Conservation (phyloP, 2,113 vertebrate genomes). For the Mus spicilegus region DNA sequence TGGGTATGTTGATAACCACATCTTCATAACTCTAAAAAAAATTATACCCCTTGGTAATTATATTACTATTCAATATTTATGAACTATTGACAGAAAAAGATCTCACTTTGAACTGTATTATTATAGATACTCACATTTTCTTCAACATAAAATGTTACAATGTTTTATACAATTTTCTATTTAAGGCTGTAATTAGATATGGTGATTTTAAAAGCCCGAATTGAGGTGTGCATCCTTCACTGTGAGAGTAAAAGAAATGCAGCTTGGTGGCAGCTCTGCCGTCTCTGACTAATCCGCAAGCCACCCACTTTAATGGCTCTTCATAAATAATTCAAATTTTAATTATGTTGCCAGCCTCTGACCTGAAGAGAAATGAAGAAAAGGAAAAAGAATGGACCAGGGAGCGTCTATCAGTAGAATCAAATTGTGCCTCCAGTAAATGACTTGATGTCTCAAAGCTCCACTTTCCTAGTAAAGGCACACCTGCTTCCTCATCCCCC, state of each 20-base stretch:
- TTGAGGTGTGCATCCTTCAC: slow-evolving; percentile 77
- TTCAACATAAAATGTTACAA: background rate
- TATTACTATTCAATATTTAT: slow-evolving; percentile 73
- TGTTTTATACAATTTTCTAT: slow-evolving; percentile 51
- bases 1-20: slow-evolving; percentile 54
- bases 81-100: slow-evolving; percentile 66
- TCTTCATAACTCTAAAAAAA: slow-evolving; percentile 68
- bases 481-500: slow-evolving; percentile 71
- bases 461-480: slow-evolving; percentile 23
- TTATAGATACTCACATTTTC: background rate
- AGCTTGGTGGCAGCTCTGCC: slow-evolving; percentile 81
- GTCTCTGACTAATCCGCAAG: slow-evolving; percentile 87
- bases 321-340: slow-evolving; percentile 95
- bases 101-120: background rate
- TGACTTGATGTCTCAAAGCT: slow-evolving; percentile 62
- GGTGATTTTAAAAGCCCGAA: slow-evolving; percentile 63
- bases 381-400: slow-evolving; percentile 57
- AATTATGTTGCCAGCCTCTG: slow-evolving; percentile 90
- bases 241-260: slow-evolving; percentile 75
- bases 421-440: slow-evolving; percentile 77
- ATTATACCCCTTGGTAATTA: slow-evolving; percentile 67
- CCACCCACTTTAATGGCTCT: slow-evolving; percentile 86
- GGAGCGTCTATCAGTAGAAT: slow-evolving; percentile 67
- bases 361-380: slow-evolving; percentile 83
- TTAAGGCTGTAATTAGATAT: slow-evolving; percentile 59